Evolutionary conservation across 2,888 invertebrate species (phyloP), one percentile per base, ranked within the genome.

Genomic region (Ellobium chinense): DNA sequence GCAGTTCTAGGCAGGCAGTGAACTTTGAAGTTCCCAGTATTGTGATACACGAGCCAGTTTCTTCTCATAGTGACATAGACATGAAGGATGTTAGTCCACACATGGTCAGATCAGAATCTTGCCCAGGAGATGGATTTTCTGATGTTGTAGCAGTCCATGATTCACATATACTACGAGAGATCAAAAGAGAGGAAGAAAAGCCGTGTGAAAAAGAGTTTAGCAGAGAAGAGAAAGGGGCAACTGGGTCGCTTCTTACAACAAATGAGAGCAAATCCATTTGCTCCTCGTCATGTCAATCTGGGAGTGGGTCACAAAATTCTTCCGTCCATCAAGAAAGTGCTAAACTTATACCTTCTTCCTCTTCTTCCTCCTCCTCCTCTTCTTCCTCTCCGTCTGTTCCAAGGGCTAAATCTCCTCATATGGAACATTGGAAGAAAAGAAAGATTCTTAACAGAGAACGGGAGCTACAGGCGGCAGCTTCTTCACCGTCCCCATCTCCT

Each of bases 341-440:
- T 24, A 1, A 12, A 1, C 24, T n/a, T 14, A 58, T n/a, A 60
- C 34, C 5, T 46, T 46, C 46, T 1, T 34, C 72, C 9, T 31
- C 31, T 69, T 54, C 72, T n/a, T 14, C 58, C 3, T 14, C 36
- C 9, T 36, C 27, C 9, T 5, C n/a, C 46, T 60, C 74, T 9
- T 21, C 63, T 21, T 12, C 14, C 18, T 18, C 14, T 9, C 46
- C 12, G 1, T 46, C 46, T n/a, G 60, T n/a, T 5, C n/a, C 60
- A 18, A 9, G 5, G 27, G 4, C 54, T n/a, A 63, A 73, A 74
- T 37, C 39, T 46, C 37, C 62, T 7, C 39, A 29, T 5, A 46
- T 46, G 2, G 46, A 74, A 31, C 74, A 74, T 31, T 74, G 74
- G 74, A 74, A 74, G 46, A 74, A 74, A 36, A 39, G 74, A 63